Conservation (phyloP, 1,140 invertebrate species). For the Scaptomyza montana region DNA sequence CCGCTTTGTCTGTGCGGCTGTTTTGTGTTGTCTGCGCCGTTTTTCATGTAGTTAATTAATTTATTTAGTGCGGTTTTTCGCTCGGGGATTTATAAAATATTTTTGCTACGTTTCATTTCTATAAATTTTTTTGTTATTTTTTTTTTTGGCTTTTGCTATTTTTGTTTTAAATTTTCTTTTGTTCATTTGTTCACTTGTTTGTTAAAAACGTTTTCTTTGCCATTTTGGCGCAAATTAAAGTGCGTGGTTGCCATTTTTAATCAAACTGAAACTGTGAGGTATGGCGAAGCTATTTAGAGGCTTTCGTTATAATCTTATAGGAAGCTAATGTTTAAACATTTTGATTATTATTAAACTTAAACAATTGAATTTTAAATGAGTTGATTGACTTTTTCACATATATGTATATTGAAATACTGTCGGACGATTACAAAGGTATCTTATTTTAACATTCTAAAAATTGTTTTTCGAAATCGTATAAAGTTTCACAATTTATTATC, state of each 20-base stretch:
- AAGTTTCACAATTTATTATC: no score
- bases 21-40: slow-evolving; percentile 31
- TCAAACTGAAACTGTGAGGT: neutral
- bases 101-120: slow-evolving; percentile 46
- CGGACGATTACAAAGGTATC: no score
- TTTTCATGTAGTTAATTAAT: slow-evolving; percentile 75
- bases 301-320: no score
- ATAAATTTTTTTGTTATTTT: slow-evolving; percentile 14
- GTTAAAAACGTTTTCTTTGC: slow-evolving; percentile 35
- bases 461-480: no score
- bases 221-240: slow-evolving; percentile 39
- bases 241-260: slow-evolving; percentile 24
- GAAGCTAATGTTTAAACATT: no score
- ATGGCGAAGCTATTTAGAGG: no score
- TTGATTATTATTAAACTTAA: no score
- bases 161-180: slow-evolving; percentile 21
- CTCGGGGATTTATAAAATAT: slow-evolving; percentile 73
- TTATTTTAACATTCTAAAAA: no score
- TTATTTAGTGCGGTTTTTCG: slow-evolving; percentile 76
- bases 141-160: slow-evolving; percentile 27
- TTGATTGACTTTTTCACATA: no score
- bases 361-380: no score
- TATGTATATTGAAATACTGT: no score
- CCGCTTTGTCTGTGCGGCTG: slow-evolving; percentile 39
- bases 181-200: slow-evolving; percentile 13